A percentile compares a stretch with the other conserved stretches of the same genome.
phyloP scores from a whole-genome alignment of 2,888 invertebrate genomes.

The Aphodius sticticus region DNA sequence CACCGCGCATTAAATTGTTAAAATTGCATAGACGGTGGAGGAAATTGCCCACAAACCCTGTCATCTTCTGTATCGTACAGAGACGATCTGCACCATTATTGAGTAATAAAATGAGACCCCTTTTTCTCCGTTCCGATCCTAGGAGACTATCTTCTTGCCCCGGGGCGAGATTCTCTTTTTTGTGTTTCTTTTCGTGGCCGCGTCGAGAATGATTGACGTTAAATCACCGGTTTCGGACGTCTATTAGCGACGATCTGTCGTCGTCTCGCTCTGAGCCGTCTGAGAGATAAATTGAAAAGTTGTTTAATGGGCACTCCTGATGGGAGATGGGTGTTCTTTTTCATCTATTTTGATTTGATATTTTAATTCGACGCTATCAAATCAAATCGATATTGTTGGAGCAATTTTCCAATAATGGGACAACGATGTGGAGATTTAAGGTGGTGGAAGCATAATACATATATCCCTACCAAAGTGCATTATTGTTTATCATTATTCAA shows the following conservation, averaged over 20 bases:
- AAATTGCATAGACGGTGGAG: conserved; percentile 41
- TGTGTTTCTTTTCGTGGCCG: conserved; percentile 7
- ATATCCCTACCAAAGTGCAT: too few species aligned
- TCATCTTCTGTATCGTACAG: conserved; percentile 48
- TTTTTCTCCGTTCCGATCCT: conserved; percentile 34
- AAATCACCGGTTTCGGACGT: conserved; percentile 20
- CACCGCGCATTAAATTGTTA: conserved; percentile 46
- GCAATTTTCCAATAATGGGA: background rate
- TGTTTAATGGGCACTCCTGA: background rate
- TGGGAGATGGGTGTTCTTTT: background rate
- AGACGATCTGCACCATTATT: conserved; percentile 47
- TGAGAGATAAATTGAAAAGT: conserved; percentile 20
- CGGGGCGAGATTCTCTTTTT: conserved; percentile 13
- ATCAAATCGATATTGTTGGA: background rate
- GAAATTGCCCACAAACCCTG: conserved; percentile 48
- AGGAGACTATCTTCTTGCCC: conserved; percentile 14
- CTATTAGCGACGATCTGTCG: conserved; percentile 18
- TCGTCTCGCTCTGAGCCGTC: conserved; percentile 15
- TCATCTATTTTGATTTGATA: background rate
- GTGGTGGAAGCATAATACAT: too few species aligned
- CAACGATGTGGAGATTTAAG: background rate
- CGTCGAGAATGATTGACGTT: conserved; percentile 16
- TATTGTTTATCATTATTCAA: too few species aligned
- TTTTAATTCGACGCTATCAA: background rate
- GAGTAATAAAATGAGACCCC: conserved; percentile 49